Evolutionary conservation across 2,888 invertebrate genomes (phyloP).

Genomic region (Zaprionus obscuricornis): DNA sequence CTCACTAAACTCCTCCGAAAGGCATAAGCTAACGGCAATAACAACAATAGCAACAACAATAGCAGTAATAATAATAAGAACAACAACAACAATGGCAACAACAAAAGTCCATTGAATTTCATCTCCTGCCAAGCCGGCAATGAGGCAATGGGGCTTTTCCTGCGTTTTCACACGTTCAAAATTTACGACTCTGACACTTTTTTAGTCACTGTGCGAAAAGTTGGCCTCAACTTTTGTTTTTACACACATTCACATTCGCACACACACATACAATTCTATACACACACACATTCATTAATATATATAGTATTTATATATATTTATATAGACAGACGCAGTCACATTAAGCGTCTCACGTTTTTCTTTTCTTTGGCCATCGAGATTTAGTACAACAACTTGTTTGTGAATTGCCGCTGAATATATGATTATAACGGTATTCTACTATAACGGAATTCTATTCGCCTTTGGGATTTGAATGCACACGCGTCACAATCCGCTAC

Average conservation of each 20-base stretch:
- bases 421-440: too few relatives aligned
- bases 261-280: slow-evolving; percentile 14
- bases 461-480: background rate
- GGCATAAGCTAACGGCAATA: slow-evolving; percentile 51
- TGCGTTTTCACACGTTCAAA: slow-evolving; percentile 75
- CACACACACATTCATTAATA: slow-evolving; percentile 9
- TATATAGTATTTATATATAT: background rate
- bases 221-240: slow-evolving; percentile 36
- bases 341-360: slow-evolving; percentile 38
- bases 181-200: slow-evolving; percentile 65
- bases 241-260: slow-evolving; percentile 26
- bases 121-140: slow-evolving; percentile 60
- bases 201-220: slow-evolving; percentile 27
- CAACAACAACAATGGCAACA: slow-evolving; percentile 18
- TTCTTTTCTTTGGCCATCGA: slow-evolving; percentile 21
- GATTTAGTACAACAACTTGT: slow-evolving; percentile 33
- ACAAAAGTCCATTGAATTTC: slow-evolving; percentile 65
- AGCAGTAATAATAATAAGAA: slow-evolving; percentile 36
- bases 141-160: slow-evolving; percentile 69
- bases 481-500: slow-evolving; percentile 35
- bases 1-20: slow-evolving; percentile 61
- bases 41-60: slow-evolving; percentile 46
- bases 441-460: slow-evolving; percentile 19
- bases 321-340: slow-evolving; percentile 14
- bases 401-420: slow-evolving; percentile 13